Conservation (phyloP, 1,140 invertebrate species). For the Calliphora vicina region DNA sequence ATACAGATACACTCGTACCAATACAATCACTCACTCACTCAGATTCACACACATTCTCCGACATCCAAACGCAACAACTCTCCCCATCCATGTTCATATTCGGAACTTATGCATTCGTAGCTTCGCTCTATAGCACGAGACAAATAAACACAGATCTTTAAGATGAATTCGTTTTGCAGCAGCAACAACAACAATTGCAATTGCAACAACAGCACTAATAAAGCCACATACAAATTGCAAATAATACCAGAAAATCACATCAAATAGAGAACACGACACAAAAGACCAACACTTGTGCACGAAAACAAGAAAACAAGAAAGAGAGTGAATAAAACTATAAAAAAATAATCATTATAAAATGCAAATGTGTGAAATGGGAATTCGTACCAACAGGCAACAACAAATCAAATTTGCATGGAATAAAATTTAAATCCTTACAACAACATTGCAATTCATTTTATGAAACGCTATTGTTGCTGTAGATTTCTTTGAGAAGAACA, state of each 20-base stretch:
- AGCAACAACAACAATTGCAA: background rate
- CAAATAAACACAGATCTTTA: background rate
- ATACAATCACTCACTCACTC: background rate
- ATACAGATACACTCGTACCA: background rate
- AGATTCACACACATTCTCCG: background rate
- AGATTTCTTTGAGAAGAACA: background rate
- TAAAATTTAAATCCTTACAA: background rate
- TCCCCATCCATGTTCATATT: background rate
- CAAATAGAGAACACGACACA: background rate
- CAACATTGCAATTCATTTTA: background rate
- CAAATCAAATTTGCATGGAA: background rate
- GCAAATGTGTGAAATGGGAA: background rate
- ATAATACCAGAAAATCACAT: conserved; percentile 10
- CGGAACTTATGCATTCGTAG: background rate
- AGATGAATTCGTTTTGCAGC: background rate
- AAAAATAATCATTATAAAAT: background rate
- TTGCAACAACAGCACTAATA: background rate
- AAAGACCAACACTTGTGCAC: background rate
- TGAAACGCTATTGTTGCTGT: background rate
- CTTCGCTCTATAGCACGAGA: background rate
- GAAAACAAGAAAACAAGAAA: background rate
- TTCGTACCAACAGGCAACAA: background rate
- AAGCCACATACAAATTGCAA: background rate
- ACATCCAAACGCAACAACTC: background rate
- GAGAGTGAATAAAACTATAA: background rate